Evolutionary conservation across 53 echinoderm and acorn worm genomes (phyloP), one percentile per base, ranked within the genome.

Genomic region (Paracentrotus lividus): DNA sequence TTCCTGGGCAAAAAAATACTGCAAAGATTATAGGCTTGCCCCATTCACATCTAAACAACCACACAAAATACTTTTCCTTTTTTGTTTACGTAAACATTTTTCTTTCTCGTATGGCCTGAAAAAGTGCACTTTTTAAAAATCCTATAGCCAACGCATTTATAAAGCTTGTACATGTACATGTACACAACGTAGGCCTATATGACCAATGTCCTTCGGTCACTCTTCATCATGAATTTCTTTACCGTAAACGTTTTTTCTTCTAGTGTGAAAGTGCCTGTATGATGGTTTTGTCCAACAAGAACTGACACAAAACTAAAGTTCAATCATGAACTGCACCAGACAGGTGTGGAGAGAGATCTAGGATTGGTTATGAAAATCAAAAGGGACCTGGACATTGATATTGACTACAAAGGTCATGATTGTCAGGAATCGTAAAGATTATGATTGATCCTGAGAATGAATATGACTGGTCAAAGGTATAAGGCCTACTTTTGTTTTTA

Each of bases 351-450:
- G 47, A 0, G n/a, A 47, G n/a, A n/a, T n/a, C n/a, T n/a, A n/a
- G 26, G 81, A 44, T 10, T 47, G 81, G 49, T 81, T 81, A 45
- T 49, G 26, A 49, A 81, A 81, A 81, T 81, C 81, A 81, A 81
- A 47, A 27, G 45, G 44, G 44, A 81, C 44, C 72, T 72, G 72
- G 72, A 72, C 72, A 72, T 72, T 40, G 72, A 38, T 72, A 72
- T 20, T 5, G 72, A 40, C 72, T 72, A 2, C 72, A 81, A 81
- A 81, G 81, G 81, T 81, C 47, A 45, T 6, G 26, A 45, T 81
- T 81, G 81, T 47, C 81, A 81, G 23, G 47, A 26, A 10, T 81
- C 72, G 40, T 72, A 36, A 72, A 72, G 18, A 72, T 18, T 16
- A 72, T 10, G 21, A 72, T 72, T 16, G 16, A 32, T 36, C 21